Percentiles rank a stretch among this genome's conserved stretches.
Conservation (phyloP, 2,888 invertebrate species). For the Campoletis raptor region DNA sequence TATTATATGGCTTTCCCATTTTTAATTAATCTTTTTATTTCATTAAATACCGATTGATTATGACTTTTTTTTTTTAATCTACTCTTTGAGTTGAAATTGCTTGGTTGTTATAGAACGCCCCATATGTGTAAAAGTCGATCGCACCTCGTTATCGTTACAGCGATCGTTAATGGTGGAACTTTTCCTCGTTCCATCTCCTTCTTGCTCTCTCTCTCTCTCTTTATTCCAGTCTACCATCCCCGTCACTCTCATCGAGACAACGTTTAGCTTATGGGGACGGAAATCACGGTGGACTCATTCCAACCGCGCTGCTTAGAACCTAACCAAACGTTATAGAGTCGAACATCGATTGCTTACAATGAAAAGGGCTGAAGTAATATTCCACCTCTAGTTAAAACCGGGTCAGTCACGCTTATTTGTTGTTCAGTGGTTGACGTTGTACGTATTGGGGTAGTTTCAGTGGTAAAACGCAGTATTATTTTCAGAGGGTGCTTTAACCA, state of each 20-base stretch:
- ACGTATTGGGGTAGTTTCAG: neutral
- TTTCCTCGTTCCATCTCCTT: neutral
- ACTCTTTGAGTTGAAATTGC: neutral
- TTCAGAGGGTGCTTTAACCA: constrained; percentile 4
- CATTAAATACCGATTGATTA: neutral
- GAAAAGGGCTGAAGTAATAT: neutral
- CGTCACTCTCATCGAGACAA: constrained; percentile 14
- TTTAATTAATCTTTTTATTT: neutral
- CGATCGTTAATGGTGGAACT: constrained; percentile 40
- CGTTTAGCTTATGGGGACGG: constrained; percentile 36
- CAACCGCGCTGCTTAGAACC: constrained; percentile 11
- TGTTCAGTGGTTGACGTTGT: neutral
- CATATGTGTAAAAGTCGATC: constrained; percentile 37
- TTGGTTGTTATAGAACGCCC: neutral
- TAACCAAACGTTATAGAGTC: constrained; percentile 20
- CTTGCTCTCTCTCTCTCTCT: neutral
- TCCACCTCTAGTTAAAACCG: neutral
- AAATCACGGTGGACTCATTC: constrained; percentile 38
- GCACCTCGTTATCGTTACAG: constrained; percentile 46
- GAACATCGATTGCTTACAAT: neutral
- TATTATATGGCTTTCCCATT: neutral
- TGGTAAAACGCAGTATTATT: neutral
- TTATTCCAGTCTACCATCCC: neutral
- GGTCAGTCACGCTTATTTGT: neutral
- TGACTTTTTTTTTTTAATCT: neutral